Evolutionary conservation across 2,113 vertebrate genomes (phyloP), one percentile per base, ranked within the genome.

Genomic region (Egretta garzetta): DNA sequence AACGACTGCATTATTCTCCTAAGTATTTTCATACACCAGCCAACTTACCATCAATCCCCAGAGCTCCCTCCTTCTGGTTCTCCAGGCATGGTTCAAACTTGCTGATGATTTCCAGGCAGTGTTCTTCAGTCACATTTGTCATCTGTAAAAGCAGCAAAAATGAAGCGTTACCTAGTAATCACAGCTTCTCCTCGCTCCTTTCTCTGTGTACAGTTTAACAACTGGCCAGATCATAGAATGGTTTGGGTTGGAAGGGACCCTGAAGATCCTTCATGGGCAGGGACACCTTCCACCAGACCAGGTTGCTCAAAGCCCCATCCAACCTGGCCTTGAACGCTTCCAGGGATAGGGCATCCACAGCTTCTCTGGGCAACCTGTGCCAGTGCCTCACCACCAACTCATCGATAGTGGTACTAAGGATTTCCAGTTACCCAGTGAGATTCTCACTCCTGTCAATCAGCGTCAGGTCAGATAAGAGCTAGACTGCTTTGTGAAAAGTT

Each of bases 11-110:
- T 33, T 52, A 10, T 32, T 72, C 63, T 47, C 53, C 8, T 21
- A 62, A 66, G 30, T 58, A 49, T 23, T 74, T 63, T 35, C 63
- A 39, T 63, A 22, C 24, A 30, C 3, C 72, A 88, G 56, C 7
- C 71, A 73, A n/a, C 98, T 98, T 98, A 99, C 99, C 99, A 20
- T 99, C 99, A 22, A 99, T 99, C 17, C 99, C 99, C 96, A 99
- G 96, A 73, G 99, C 98, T 8, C 97, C 98, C 41, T 99, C 98
- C 47, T 98, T 98, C 98, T 98, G 99, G 98, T 99, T 99, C 74
- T 99, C 99, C 0, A 97, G 97, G 96, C 99, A 99, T 0, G 99
- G 99, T 96, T 99, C 99, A 91, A 99, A 99, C 86, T 99, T 99
- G 89, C 97, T 97, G 70, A 99, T 98, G 62, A 99, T 99, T 86